Conservation (phyloP, 1,140 invertebrate genomes). For the Apocrypta bakeri region DNA sequence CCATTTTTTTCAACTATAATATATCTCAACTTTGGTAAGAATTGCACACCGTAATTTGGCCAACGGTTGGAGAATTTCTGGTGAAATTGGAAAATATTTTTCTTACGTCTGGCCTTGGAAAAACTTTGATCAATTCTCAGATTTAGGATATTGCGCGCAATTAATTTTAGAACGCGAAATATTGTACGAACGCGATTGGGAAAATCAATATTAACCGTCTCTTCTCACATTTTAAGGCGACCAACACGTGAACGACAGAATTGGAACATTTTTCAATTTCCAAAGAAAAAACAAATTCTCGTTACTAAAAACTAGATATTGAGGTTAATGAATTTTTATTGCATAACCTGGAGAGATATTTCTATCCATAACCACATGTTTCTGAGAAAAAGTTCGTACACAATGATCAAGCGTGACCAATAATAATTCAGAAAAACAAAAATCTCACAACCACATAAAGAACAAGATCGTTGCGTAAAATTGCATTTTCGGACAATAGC, state of each 20-base stretch:
- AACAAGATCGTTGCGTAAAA: constrained; percentile 9
- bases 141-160: neutral
- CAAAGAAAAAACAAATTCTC: neutral
- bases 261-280: constrained; percentile 18
- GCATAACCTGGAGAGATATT: neutral
- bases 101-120: too few relatives aligned
- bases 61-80: too few relatives aligned
- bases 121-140: neutral
- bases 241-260: neutral
- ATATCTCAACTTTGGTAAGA: too few relatives aligned
- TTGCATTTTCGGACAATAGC: neutral
- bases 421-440: neutral
- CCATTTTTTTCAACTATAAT: too few relatives aligned
- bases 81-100: too few relatives aligned
- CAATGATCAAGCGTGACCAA: neutral
- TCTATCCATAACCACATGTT: neutral
- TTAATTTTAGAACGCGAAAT: neutral
- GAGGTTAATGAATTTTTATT: constrained; percentile 16
- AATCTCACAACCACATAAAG: neutral
- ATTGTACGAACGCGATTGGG: constrained; percentile 21
- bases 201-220: constrained; percentile 28
- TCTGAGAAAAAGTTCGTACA: neutral
- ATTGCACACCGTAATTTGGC: too few relatives aligned
- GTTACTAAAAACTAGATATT: neutral
- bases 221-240: neutral